Conservation (phyloP, 2,888 invertebrate species). For the Eremobia ochroleuca region DNA sequence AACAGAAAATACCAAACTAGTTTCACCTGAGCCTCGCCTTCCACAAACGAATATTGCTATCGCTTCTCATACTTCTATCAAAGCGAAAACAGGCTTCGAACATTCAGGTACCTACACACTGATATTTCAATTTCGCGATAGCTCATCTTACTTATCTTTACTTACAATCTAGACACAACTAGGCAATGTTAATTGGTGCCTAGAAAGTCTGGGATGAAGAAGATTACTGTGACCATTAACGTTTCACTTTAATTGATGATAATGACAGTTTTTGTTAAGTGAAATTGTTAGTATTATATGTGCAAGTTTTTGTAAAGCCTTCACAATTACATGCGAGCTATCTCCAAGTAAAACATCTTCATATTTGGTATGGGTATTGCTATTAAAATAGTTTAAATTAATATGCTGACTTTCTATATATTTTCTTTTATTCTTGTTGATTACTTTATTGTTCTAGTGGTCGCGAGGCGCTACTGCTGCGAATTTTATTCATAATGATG, state of each 20-base stretch:
- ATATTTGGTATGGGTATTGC: constrained; percentile 22
- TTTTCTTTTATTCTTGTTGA: not conserved
- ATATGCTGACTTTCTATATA: constrained; percentile 14
- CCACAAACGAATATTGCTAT: constrained; percentile 33
- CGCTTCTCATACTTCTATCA: constrained; percentile 31
- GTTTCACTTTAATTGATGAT: constrained; percentile 70
- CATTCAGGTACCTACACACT: constrained; percentile 52
- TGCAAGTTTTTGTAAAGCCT: constrained; percentile 41
- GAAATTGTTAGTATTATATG: constrained; percentile 58
- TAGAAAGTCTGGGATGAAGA: constrained; percentile 73
- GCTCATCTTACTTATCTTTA: constrained; percentile 63
- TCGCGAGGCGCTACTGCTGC: not conserved
- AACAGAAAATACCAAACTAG: constrained; percentile 26
- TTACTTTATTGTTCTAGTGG: not conserved
- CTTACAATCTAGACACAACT: constrained; percentile 68
- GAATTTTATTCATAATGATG: no score
- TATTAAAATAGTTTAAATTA: constrained; percentile 9
- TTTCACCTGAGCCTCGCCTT: constrained; percentile 13
- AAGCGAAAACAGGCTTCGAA: constrained; percentile 52
- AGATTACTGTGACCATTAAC: constrained; percentile 66
- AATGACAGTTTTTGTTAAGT: constrained; percentile 66
- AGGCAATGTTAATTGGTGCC: constrained; percentile 73
- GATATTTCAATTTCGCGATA: constrained; percentile 66
- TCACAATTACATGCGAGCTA: constrained; percentile 50
- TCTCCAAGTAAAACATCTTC: constrained; percentile 11